A percentile compares a stretch with the other conserved stretches of the same genome.
Evolutionary conservation across 1,140 invertebrate genomes (phyloP).

Genomic region (Lethocerus indicus): DNA sequence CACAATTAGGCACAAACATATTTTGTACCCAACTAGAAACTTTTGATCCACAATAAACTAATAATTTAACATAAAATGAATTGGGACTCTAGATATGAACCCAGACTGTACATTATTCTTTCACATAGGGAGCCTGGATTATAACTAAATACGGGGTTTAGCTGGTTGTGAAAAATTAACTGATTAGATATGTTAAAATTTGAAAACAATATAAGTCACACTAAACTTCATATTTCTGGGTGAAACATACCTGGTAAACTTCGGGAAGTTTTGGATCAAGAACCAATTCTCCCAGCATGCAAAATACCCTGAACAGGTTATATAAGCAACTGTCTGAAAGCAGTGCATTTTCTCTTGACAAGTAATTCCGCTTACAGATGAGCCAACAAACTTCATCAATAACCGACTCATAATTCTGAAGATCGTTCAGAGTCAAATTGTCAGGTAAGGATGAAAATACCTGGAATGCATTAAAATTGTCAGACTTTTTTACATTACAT

Average conservation of each 20-base stretch:
- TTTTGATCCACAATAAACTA: background rate
- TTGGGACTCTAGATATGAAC: too few species aligned
- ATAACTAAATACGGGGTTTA: background rate
- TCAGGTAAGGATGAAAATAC: constrained; percentile 44
- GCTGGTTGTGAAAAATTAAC: background rate
- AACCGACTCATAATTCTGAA: constrained; percentile 36
- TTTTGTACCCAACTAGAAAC: background rate
- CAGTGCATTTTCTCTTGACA: constrained; percentile 34
- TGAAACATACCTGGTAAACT: constrained; percentile 22
- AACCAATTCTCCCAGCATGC: constrained; percentile 49
- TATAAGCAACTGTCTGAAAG: constrained; percentile 47
- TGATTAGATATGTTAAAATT: too few species aligned
- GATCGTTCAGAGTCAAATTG: constrained; percentile 30
- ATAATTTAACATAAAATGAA: too few species aligned
- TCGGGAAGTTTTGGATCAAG: constrained; percentile 23
- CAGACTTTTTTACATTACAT: background rate
- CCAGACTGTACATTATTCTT: too few species aligned
- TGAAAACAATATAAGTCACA: background rate
- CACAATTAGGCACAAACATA: background rate
- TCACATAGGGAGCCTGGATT: background rate
- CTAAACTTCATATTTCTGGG: background rate
- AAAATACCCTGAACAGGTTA: constrained; percentile 61
- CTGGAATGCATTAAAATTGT: constrained; percentile 13
- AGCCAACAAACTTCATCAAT: constrained; percentile 59
- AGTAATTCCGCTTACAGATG: constrained; percentile 44